These are phyloP conservation scores for Ecdyonurus torrentis DNA, from an alignment of 2,888 invertebrate species.

Conservation along the genomic window DNA sequence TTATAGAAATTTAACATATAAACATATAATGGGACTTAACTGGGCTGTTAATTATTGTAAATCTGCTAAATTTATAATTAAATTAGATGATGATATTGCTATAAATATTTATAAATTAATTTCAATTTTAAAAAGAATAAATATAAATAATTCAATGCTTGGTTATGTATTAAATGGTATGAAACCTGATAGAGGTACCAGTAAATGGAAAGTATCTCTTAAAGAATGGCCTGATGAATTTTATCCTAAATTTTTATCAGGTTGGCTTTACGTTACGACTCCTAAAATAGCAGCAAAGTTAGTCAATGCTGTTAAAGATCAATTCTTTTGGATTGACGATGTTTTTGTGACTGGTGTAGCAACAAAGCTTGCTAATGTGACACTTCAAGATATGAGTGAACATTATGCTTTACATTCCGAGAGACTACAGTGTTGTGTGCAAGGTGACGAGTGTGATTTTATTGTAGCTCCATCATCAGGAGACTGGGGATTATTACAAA, in stretches of 20 bases:
- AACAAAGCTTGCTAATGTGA: slow-evolving; percentile 37
- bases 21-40: slow-evolving; percentile 63
- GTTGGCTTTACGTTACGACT: slow-evolving; percentile 69
- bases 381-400: slow-evolving; percentile 36
- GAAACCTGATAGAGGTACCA: slow-evolving; percentile 45
- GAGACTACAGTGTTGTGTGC: slow-evolving; percentile 54
- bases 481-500: slow-evolving; percentile 41
- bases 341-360: slow-evolving; percentile 70
- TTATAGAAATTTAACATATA: slow-evolving; percentile 64
- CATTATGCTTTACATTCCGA: slow-evolving; percentile 55
- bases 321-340: slow-evolving; percentile 89
- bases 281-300: slow-evolving; percentile 41
- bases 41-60: slow-evolving; percentile 51
- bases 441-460: slow-evolving; percentile 47
- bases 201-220: slow-evolving; percentile 64
- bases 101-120: slow-evolving; percentile 45
- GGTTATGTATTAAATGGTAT: slow-evolving; percentile 50
- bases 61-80: slow-evolving; percentile 45
- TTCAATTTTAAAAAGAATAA: slow-evolving; percentile 26
- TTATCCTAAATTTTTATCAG: slow-evolving; percentile 65
- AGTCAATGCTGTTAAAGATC: slow-evolving; percentile 32
- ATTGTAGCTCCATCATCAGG: slow-evolving; percentile 64
- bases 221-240: slow-evolving; percentile 40
- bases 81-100: slow-evolving; percentile 69
- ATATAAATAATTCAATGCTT: slow-evolving; percentile 27